These are phyloP conservation scores for Pandemis heparana DNA, from an alignment of 2,888 invertebrate species.

Conservation along the genomic window DNA sequence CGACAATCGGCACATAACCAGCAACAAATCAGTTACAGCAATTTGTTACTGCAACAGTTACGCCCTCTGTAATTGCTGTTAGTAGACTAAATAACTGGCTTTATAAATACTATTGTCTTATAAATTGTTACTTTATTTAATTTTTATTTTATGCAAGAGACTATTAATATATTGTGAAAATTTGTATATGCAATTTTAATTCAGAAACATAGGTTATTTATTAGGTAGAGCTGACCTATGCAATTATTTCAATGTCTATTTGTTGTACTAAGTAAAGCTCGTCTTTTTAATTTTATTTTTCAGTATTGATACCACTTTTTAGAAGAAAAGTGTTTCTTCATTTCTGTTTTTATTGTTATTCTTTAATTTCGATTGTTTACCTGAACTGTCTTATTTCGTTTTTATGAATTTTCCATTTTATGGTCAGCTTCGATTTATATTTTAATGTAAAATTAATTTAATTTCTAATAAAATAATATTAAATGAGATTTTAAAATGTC, in stretches of 20 bases:
- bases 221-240: constrained; percentile 55
- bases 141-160: constrained; percentile 42
- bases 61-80: constrained; percentile 38
- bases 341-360: constrained; percentile 50
- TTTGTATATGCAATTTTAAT: constrained; percentile 31
- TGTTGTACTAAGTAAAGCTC: constrained; percentile 21
- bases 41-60: constrained; percentile 41
- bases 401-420: constrained; percentile 38
- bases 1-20: not conserved
- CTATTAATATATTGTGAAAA: constrained; percentile 33
- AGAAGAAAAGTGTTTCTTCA: constrained; percentile 69
- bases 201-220: constrained; percentile 27
- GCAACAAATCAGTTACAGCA: constrained; percentile 3
- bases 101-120: constrained; percentile 1
- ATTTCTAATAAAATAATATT: not conserved
- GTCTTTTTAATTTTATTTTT: constrained; percentile 46
- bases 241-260: constrained; percentile 43
- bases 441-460: constrained; percentile 9
- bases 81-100: constrained; percentile 31
- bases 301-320: constrained; percentile 66
- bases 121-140: constrained; percentile 10
- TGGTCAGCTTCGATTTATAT: constrained; percentile 40
- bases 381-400: constrained; percentile 42
- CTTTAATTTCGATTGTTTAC: constrained; percentile 47
- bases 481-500: constrained; percentile 27